A percentile compares a stretch with the other conserved stretches of the same genome.
Conservation (phyloP, 2,113 vertebrate genomes). For the Vulpes lagopus region DNA sequence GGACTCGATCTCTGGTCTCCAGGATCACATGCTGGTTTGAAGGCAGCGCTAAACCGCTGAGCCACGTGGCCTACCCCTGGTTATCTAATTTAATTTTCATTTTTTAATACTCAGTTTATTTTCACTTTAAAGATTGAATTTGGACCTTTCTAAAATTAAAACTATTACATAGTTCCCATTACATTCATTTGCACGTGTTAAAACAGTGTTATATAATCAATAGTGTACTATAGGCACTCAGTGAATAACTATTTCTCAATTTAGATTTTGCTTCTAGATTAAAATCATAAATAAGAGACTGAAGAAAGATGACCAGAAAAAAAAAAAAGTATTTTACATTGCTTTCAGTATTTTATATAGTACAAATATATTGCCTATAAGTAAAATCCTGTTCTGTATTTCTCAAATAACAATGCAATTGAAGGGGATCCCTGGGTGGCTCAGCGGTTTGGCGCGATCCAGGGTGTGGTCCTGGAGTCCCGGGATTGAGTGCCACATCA, state of each 20-base stretch:
- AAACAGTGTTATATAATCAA: conserved; percentile 2
- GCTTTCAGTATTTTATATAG: conserved; percentile 40
- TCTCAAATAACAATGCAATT: conserved; percentile 42
- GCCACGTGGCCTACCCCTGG: neutral
- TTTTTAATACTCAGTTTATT: conserved; percentile 35
- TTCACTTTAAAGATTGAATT: conserved; percentile 39
- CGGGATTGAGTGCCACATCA: no score
- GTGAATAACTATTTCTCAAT: conserved; percentile 34
- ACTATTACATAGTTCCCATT: conserved; percentile 24
- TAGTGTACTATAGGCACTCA: neutral
- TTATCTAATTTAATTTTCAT: conserved; percentile 14
- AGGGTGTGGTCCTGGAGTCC: no score
- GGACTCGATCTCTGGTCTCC: no score
- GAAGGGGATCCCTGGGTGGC: neutral
- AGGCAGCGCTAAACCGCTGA: no score
- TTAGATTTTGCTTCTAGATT: conserved; percentile 42
- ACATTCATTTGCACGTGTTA: conserved; percentile 5
- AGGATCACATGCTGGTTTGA: no score
- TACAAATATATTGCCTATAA: neutral
- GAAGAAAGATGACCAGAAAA: conserved; percentile 40
- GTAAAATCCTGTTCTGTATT: conserved; percentile 27
- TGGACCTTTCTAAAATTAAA: conserved; percentile 19
- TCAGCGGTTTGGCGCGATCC: no score
- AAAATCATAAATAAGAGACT: conserved; percentile 53
- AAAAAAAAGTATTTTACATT: conserved; percentile 11